These are phyloP conservation scores for Cathartes aura DNA, from an alignment of 2,113 vertebrate species.

Conservation along the genomic window DNA sequence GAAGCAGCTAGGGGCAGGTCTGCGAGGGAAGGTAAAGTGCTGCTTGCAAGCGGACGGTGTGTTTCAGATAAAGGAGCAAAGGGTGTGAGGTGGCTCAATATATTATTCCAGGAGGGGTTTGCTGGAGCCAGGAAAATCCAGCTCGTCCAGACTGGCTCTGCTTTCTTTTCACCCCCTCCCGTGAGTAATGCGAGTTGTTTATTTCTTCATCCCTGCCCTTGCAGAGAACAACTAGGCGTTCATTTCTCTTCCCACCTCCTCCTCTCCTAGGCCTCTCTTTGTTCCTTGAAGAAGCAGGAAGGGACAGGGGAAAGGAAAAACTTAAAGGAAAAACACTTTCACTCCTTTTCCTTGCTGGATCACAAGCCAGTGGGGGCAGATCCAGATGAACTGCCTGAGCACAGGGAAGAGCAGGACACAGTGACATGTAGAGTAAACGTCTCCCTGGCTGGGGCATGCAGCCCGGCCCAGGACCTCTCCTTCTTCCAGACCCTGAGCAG, in stretches of 20 bases:
- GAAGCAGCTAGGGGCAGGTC: not conserved
- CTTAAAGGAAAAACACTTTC: not conserved
- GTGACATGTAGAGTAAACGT: not conserved
- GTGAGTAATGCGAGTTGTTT: slow-evolving; percentile 49
- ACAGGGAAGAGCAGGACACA: accelerated
- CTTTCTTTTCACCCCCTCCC: slow-evolving; percentile 42
- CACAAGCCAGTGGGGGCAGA: not conserved
- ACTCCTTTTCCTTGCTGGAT: not conserved
- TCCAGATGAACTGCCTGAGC: not conserved
- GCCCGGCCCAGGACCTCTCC: not conserved
- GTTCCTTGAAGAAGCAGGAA: not conserved
- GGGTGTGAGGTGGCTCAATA: not conserved
- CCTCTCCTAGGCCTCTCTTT: not conserved
- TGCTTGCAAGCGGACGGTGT: not conserved
- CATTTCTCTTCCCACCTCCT: slow-evolving; percentile 6
- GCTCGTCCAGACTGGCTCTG: not conserved
- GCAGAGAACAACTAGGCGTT: slow-evolving; percentile 27
- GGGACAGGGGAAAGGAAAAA: not conserved
- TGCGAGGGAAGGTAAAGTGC: accelerated
- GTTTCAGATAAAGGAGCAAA: not conserved
- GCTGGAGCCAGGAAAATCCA: slow-evolving; percentile 49
- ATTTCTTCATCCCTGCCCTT: slow-evolving; percentile 34
- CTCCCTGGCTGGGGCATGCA: not conserved
- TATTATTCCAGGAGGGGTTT: not conserved
- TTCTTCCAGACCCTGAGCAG: not conserved